Evolutionary conservation across 2,797 vertebrate species (phyloP).

Genomic region (Neostethus bicornis): DNA sequence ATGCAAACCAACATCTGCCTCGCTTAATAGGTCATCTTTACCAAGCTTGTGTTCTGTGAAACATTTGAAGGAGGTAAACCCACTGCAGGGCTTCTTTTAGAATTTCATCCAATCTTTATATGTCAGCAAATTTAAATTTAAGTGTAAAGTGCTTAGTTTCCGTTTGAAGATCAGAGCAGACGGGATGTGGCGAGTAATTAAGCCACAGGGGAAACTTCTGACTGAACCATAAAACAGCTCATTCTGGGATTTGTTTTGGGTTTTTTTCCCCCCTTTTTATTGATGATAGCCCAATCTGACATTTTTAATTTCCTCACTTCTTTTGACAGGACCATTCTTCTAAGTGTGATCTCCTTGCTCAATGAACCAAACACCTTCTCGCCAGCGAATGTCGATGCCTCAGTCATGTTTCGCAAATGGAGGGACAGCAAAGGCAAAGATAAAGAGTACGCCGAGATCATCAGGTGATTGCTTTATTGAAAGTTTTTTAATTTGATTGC

Average conservation of each 20-base stretch:
- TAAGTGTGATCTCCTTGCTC: conserved; percentile 97
- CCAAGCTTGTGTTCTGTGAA: conserved; percentile 12
- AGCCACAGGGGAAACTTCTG: conserved; percentile 25
- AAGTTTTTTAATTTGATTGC: too few species aligned
- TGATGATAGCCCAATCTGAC: neutral
- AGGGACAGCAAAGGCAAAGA: conserved; percentile 99
- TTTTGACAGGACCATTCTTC: conserved; percentile 90
- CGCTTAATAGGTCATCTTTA: neutral
- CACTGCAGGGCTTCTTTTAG: conserved; percentile 16
- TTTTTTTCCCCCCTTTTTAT: too few species aligned
- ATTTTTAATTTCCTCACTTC: conserved; percentile 9
- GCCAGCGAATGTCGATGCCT: conserved; percentile 96
- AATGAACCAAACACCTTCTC: conserved; percentile 99
- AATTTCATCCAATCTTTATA: conserved; percentile 25
- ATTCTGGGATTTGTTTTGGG: too few species aligned
- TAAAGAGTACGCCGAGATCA: conserved; percentile 98
- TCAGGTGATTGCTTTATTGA: too few species aligned
- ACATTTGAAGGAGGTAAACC: conserved; percentile 8
- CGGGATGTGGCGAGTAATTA: conserved; percentile 34
- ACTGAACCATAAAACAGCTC: conserved; percentile 11
- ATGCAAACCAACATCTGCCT: neutral
- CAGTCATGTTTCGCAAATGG: conserved; percentile 99
- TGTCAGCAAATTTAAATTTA: conserved; percentile 24
- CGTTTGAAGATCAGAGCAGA: conserved; percentile 38
- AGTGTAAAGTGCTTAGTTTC: conserved; percentile 41